Conservation (phyloP, 2,113 vertebrate genomes). For the Sciurus niger region DNA sequence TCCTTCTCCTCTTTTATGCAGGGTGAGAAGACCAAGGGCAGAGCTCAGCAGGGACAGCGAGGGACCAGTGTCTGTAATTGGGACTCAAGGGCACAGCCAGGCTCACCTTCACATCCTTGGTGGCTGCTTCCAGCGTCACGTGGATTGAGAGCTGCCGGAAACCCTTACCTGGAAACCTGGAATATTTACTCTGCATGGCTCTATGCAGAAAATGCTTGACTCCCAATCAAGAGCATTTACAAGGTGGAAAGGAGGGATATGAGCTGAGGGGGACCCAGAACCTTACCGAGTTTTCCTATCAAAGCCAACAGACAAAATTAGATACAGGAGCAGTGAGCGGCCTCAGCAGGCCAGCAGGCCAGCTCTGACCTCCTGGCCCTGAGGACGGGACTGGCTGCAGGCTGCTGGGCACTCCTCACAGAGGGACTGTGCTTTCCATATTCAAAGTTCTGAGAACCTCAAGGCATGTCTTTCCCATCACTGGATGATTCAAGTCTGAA, state of each 20-base stretch:
- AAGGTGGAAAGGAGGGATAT: not conserved
- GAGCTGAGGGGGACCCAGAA: not conserved
- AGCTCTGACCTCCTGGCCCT: too few relatives aligned
- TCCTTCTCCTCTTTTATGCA: too few relatives aligned
- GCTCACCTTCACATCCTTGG: not conserved
- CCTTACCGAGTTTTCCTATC: not conserved
- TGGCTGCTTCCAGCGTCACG: fast-evolving
- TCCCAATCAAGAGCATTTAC: not conserved
- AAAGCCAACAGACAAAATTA: not conserved
- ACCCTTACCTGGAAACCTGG: not conserved
- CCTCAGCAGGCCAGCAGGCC: not conserved
- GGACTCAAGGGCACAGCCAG: not conserved
- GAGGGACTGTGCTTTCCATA: not conserved
- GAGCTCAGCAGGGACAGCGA: not conserved
- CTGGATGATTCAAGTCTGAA: not conserved
- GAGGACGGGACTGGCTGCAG: too few relatives aligned
- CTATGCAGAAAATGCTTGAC: not conserved
- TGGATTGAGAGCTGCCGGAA: not conserved
- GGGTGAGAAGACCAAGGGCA: not conserved
- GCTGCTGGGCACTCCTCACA: not conserved
- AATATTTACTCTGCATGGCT: not conserved
- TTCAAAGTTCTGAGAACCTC: not conserved
- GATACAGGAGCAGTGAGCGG: not conserved
- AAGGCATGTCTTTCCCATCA: not conserved
- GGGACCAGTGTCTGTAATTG: not conserved